phyloP scores from a whole-genome alignment of 2,888 invertebrate species.

The Leuctra nigra region DNA sequence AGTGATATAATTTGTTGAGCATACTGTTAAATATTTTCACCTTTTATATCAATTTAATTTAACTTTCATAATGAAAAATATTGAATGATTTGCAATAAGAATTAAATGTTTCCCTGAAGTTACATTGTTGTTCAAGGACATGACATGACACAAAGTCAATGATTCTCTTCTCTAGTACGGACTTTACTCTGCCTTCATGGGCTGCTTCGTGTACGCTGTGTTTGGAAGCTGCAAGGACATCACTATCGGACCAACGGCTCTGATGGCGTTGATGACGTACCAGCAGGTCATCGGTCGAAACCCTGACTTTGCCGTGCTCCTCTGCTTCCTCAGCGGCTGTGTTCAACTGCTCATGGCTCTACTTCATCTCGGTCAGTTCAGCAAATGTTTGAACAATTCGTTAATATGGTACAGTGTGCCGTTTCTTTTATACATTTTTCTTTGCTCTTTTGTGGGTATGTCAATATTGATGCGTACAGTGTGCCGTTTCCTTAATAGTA shows the following conservation, averaged over 20 bases:
- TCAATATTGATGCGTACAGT: too few relatives aligned
- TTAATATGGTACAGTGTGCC: neutral
- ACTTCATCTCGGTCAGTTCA: slow-evolving; percentile 71
- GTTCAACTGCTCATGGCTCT: slow-evolving; percentile 77
- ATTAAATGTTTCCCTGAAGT: too few relatives aligned
- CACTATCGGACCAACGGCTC: slow-evolving; percentile 85
- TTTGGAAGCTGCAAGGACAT: slow-evolving; percentile 87
- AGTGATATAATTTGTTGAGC: too few relatives aligned
- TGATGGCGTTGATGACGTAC: slow-evolving; percentile 86
- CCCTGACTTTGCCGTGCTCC: slow-evolving; percentile 68
- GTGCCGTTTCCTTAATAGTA: too few relatives aligned
- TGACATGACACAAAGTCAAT: too few relatives aligned
- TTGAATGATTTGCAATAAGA: too few relatives aligned
- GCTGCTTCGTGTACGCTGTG: slow-evolving; percentile 84
- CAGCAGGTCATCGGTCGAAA: slow-evolving; percentile 64
- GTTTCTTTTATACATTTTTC: too few relatives aligned
- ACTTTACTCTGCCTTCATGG: slow-evolving; percentile 89
- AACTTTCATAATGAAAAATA: too few relatives aligned
- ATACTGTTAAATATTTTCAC: too few relatives aligned
- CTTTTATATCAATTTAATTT: too few relatives aligned
- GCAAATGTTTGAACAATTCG: neutral
- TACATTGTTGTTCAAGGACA: too few relatives aligned
- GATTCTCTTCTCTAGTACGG: slow-evolving; percentile 65
- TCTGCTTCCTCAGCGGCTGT: slow-evolving; percentile 76
- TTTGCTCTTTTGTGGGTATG: too few relatives aligned